Percentiles rank a stretch among this genome's conserved stretches.
phyloP scores from a whole-genome alignment of 2,888 invertebrate genomes.

The Lasioglossum morio region DNA sequence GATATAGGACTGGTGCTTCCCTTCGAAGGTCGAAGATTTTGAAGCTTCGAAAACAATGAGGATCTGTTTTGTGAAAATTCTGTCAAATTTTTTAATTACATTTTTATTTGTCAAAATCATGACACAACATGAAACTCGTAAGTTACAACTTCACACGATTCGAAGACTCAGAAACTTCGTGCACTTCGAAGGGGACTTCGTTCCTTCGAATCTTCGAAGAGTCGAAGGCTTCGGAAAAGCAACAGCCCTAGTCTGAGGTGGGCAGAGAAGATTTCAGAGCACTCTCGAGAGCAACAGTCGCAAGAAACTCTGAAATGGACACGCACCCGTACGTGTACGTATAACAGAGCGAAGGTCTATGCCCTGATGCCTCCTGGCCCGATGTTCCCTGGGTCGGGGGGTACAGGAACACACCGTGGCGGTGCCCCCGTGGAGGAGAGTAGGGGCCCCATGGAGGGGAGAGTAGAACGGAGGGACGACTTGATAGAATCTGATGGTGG shows the following conservation, averaged over 20 bases:
- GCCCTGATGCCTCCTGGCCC: slow-evolving; percentile 75
- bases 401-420: slow-evolving; percentile 50
- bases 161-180: too few species aligned
- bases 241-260: not conserved
- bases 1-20: not conserved
- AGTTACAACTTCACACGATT: too few species aligned
- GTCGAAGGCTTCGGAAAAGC: too few species aligned
- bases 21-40: too few species aligned
- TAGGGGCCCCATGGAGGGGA: slow-evolving; percentile 35
- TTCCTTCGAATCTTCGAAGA: too few species aligned
- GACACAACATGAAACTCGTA: too few species aligned
- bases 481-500: slow-evolving; percentile 60
- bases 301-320: slow-evolving; percentile 63
- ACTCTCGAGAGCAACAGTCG: not conserved
- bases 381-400: slow-evolving; percentile 50
- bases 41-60: too few species aligned
- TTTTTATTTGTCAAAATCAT: too few species aligned
- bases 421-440: slow-evolving; percentile 14
- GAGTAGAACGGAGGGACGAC: slow-evolving; percentile 57
- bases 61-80: too few species aligned
- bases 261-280: not conserved
- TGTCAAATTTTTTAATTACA: too few species aligned
- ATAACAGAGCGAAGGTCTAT: slow-evolving; percentile 77
- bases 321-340: slow-evolving; percentile 68
- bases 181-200: too few species aligned